Conservation (phyloP, 2,888 invertebrate genomes). For the Eustalomyia histrio region DNA sequence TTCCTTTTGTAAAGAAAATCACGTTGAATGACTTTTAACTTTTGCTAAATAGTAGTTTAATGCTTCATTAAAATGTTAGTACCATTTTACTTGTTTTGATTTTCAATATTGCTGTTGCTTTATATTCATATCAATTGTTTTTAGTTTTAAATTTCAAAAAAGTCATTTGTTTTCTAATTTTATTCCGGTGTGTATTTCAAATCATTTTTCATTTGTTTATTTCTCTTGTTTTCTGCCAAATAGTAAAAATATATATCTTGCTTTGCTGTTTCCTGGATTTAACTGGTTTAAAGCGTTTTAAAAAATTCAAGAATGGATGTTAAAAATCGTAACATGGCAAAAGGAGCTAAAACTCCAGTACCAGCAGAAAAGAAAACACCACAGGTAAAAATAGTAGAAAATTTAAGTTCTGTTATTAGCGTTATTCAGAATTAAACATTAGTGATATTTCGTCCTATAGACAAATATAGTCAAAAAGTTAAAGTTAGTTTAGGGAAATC, state of each 20-base stretch:
- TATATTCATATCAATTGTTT: constrained; percentile 16
- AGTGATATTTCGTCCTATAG: too few relatives aligned
- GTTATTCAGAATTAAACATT: too few relatives aligned
- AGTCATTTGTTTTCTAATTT: constrained; percentile 7
- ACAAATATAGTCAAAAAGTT: too few relatives aligned
- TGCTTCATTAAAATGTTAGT: constrained; percentile 35
- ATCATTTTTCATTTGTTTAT: constrained; percentile 23
- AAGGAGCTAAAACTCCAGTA: constrained; percentile 20
- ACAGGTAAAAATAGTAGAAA: constrained; percentile 10
- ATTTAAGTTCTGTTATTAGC: too few relatives aligned
- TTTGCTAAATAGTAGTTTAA: constrained; percentile 20
- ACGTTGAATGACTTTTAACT: constrained; percentile 20
- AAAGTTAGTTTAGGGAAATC: too few relatives aligned
- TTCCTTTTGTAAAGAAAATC: not conserved
- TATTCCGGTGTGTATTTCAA: not conserved
- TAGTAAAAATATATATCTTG: not conserved
- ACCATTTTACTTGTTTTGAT: constrained; percentile 57
- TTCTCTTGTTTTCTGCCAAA: not conserved
- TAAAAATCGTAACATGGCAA: constrained; percentile 24
- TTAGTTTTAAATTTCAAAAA: constrained; percentile 17
- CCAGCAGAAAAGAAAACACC: constrained; percentile 33
- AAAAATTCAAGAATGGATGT: constrained; percentile 40
- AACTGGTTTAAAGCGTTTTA: too few relatives aligned
- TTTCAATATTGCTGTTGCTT: constrained; percentile 27
- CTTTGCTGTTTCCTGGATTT: not conserved